Evolutionary conservation across 53 echinoderm and acorn worm species (phyloP).

Genomic region (Actinopyga echinites): DNA sequence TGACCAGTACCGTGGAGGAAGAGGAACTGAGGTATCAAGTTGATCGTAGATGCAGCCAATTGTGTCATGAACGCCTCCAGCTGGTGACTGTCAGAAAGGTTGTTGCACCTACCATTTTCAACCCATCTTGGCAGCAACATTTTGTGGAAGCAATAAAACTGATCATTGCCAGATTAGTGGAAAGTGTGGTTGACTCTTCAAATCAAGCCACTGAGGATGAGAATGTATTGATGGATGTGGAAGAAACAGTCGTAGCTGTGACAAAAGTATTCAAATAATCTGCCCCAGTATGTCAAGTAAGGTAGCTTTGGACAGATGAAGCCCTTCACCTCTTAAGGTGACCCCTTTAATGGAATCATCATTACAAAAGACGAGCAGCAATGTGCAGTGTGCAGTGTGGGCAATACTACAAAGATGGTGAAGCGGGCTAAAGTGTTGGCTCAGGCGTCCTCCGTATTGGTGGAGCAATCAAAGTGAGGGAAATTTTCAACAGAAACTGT

Average conservation of each 20-base stretch:
- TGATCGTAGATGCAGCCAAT: constrained; percentile 80
- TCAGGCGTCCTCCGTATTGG: constrained; percentile 89
- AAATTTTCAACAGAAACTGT: constrained; percentile 72
- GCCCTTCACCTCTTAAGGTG: constrained; percentile 74
- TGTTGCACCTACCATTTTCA: constrained; percentile 94
- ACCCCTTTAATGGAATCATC: constrained; percentile 84
- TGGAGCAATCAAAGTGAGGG: constrained; percentile 89
- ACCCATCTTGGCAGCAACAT: constrained; percentile 96
- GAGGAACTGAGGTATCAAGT: constrained; percentile 74
- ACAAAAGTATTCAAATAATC: constrained; percentile 89
- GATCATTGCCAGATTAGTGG: constrained; percentile 94
- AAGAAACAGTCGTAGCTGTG: constrained; percentile 80
- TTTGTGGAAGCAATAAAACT: constrained; percentile 94
- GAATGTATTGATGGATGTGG: constrained; percentile 71
- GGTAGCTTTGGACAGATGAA: constrained; percentile 71
- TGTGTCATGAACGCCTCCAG: constrained; percentile 92
- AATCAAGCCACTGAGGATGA: constrained; percentile 85
- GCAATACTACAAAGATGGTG: constrained; percentile 94
- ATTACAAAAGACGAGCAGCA: constrained; percentile 84
- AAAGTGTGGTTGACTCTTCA: constrained; percentile 88
- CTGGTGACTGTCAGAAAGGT: constrained; percentile 94
- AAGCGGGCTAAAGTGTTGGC: constrained; percentile 94
- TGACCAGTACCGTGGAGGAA: constrained; percentile 77
- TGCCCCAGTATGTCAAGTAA: constrained; percentile 86
- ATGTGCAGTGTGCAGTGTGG: constrained; percentile 89